Percentiles rank a stretch among this genome's conserved stretches.
These are phyloP conservation scores for Euwallacea fornicatus DNA, from an alignment of 1,140 invertebrate species.

Conservation along the genomic window DNA sequence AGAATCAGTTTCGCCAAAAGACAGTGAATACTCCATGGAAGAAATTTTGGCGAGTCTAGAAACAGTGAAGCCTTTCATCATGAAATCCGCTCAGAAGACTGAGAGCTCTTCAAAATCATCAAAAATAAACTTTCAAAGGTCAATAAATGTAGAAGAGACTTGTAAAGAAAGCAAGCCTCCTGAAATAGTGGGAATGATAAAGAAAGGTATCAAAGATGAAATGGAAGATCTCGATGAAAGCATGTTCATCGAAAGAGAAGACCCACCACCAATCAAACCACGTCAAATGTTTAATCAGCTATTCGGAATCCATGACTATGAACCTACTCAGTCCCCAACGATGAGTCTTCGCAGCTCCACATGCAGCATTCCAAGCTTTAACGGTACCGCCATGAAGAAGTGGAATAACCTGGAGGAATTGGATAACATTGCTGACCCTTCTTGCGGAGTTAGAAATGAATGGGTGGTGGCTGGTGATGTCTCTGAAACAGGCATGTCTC, in stretches of 20 bases:
- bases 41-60: constrained; percentile 28
- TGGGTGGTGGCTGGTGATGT: constrained; percentile 45
- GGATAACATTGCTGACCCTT: constrained; percentile 42
- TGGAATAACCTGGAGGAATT: constrained; percentile 48
- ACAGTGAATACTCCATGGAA: constrained; percentile 30
- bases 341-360: constrained; percentile 40
- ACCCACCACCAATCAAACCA: constrained; percentile 20
- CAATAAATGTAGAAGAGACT: constrained; percentile 12
- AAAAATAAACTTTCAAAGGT: neutral
- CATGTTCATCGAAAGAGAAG: constrained; percentile 36
- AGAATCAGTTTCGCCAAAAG: neutral
- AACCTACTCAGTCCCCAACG: constrained; percentile 12
- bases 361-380: constrained; percentile 40
- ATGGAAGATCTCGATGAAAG: constrained; percentile 45
- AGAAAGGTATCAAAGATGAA: constrained; percentile 37
- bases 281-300: constrained; percentile 42
- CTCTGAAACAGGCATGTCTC: constrained; percentile 51
- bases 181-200: constrained; percentile 44
- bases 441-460: constrained; percentile 36
- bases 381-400: constrained; percentile 43
- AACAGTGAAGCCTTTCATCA: constrained; percentile 19
- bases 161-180: constrained; percentile 37
- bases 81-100: neutral
- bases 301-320: constrained; percentile 44
- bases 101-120: no score